Evolutionary conservation across 1,140 invertebrate genomes (phyloP), one percentile per base, ranked within the genome.

Genomic region (Zaprionus camerounensis): DNA sequence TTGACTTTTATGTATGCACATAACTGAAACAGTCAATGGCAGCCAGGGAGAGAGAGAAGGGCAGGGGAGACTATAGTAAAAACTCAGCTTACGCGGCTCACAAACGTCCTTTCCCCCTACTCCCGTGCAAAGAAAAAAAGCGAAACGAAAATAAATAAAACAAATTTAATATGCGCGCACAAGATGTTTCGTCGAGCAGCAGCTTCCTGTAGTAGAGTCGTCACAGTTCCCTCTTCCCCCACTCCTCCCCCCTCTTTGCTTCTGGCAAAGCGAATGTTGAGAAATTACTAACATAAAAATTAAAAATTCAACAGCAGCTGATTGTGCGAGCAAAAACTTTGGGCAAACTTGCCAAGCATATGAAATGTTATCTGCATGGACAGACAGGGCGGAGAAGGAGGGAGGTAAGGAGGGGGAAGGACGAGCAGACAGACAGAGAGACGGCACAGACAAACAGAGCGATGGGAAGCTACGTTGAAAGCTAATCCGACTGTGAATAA

Each of bases 241-340:
- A 2, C 20, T 1, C 20, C 20, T 22, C 12, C 12, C 12, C 17
- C 20, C 20, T 22, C 20, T 24, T 4, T 2, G 1, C 11, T 22
- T n/a, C 13, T 15, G n/a, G 15, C 36, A 38, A 12, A 22, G 17
- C 1, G 67, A 88, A 88, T 90, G 86, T 77, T 80, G 79, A 90
- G 83, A 90, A 90, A 90, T 90, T 90, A 85, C 85, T 82, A 90
- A 85, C 85, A 90, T 90, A 90, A 90, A 90, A 90, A 90, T 90
- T 90, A 90, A 90, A 90, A 90, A 91, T 90, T 90, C 86, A 90
- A 80, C 85, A 90, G 85, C 81, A 90, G 85, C 82, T 88, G 84
- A 87, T 87, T 88, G 84, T 80, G 75, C 58, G 24, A 57, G 41
- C 20, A 74, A 76, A 84, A 78, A 74, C 57, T 86, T 82, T 79